phyloP scores from a whole-genome alignment of 2,888 invertebrate genomes.

The Lottia scabra region DNA sequence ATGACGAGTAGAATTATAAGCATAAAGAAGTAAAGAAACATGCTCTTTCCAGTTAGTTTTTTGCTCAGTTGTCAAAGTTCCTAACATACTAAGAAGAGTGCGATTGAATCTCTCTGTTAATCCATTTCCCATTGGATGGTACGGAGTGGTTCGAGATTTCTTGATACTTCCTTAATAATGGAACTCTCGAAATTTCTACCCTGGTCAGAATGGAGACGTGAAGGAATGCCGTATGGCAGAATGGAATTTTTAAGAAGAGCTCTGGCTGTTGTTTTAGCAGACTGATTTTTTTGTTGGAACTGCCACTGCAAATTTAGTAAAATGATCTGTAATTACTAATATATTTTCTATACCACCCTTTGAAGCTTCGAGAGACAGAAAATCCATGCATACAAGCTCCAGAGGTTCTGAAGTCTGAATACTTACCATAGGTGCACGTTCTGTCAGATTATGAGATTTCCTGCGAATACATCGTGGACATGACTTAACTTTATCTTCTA shows the following conservation, averaged over 20 bases:
- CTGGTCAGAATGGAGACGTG: constrained; percentile 28
- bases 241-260: constrained; percentile 24
- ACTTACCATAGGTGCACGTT: constrained; percentile 16
- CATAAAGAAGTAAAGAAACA: constrained; percentile 20
- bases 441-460: constrained; percentile 11
- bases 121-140: constrained; percentile 37
- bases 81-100: constrained; percentile 25
- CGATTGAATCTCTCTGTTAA: constrained; percentile 28
- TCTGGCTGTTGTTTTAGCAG: constrained; percentile 33
- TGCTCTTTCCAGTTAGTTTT: constrained; percentile 30
- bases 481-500: constrained; percentile 21
- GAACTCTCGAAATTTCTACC: constrained; percentile 28
- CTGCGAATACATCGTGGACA: constrained; percentile 34
- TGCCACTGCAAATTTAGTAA: constrained; percentile 24
- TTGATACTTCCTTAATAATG: constrained; percentile 27
- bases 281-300: constrained; percentile 26
- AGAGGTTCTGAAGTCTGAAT: constrained; percentile 32
- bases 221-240: constrained; percentile 30
- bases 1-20: constrained; percentile 28
- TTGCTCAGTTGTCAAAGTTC: constrained; percentile 21
- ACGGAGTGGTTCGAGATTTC: constrained; percentile 29
- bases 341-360: constrained; percentile 15
- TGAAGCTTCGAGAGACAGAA: constrained; percentile 28
- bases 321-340: constrained; percentile 26
- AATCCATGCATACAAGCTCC: constrained; percentile 39